Base-by-base conservation (phyloP, 2,113 vertebrate genomes). In the Phalacrocorax aristotelis region DNA sequence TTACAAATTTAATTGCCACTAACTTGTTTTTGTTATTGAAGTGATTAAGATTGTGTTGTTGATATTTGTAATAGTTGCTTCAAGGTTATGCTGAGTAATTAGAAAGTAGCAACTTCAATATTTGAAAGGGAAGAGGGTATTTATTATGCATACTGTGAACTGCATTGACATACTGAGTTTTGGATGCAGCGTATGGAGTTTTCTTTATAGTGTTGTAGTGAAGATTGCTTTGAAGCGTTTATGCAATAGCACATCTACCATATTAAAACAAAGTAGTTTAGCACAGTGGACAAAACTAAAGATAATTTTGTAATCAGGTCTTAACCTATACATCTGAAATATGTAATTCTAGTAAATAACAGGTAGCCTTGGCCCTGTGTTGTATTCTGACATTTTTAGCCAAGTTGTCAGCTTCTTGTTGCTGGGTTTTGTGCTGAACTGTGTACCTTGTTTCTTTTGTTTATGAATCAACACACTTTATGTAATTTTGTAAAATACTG, bases 81-180 rank as follows among this genome's bases (percentile, higher is more conserved):
- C 98, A 97, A 98, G 96, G 97, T 98, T 96, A 82, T 96, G 90
- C 97, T 96, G 85, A 91, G 61, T 95, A 95, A 97, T 62, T 97
- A 97, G 95, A 51, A 94, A 93, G 62, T 98, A 98, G 93, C 83
- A 79, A 94, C 83, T 97, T 97, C 92, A 93, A 87, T 96, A 95
- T 97, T 96, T 61, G 93, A 95, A 97, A 97, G 97, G 97, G 97
- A 97, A 95, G 96, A 94, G 96, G 92, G 96, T 98, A 98, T 98
- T 98, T 98, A 98, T 98, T 98, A 82, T 21, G 89, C 88, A 80
- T 97, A 98, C 98, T 98, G 97, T 98, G 98, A 98, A 98, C 96
- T 98, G 97, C 98, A 97, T 97, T 97, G 97, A 87, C 91, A 97
- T 97, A 97, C 95, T 54, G 25, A 86, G 57, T 96, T 97, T 88